A percentile compares a stretch with the other conserved stretches of the same genome.
These are phyloP conservation scores for Epinephelus coioides DNA, from an alignment of 2,797 vertebrate species.

Conservation along the genomic window DNA sequence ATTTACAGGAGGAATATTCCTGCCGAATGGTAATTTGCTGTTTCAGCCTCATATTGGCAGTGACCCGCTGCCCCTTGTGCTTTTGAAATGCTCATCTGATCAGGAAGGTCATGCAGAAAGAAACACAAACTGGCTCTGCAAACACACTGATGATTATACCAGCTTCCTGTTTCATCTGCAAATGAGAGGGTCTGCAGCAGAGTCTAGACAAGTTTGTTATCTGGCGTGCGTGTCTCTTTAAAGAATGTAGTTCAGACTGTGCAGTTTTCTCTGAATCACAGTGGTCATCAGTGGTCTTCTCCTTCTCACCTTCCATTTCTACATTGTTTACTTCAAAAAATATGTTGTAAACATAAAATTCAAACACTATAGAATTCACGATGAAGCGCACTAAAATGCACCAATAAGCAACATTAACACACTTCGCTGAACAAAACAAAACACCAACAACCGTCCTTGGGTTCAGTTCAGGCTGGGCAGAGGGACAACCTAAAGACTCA, in stretches of 20 bases:
- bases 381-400: slow-evolving; percentile 20
- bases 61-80: slow-evolving; percentile 44
- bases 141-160: slow-evolving; percentile 56
- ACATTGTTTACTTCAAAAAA: slow-evolving; percentile 30
- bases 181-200: slow-evolving; percentile 34
- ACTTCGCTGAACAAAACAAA: slow-evolving; percentile 55
- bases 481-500: slow-evolving; percentile 63
- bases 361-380: slow-evolving; percentile 8
- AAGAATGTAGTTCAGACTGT: slow-evolving; percentile 9
- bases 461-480: slow-evolving; percentile 38
- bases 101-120: slow-evolving; percentile 46
- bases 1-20: slow-evolving; percentile 70
- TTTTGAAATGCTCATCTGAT: slow-evolving; percentile 72
- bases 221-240: slow-evolving; percentile 25
- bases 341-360: slow-evolving; percentile 13
- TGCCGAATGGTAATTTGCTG: slow-evolving; percentile 63
- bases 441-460: slow-evolving; percentile 64
- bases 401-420: slow-evolving; percentile 47
- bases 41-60: slow-evolving; percentile 41
- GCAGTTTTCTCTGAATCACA: slow-evolving; percentile 31
- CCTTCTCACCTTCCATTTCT: slow-evolving; percentile 20
- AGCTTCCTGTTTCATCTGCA: slow-evolving; percentile 48
- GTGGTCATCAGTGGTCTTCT: slow-evolving; percentile 26
- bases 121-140: slow-evolving; percentile 42
- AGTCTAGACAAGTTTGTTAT: slow-evolving; percentile 9